Evolutionary conservation across 2,888 invertebrate genomes (phyloP).

Genomic region (Tinea semifulvella): DNA sequence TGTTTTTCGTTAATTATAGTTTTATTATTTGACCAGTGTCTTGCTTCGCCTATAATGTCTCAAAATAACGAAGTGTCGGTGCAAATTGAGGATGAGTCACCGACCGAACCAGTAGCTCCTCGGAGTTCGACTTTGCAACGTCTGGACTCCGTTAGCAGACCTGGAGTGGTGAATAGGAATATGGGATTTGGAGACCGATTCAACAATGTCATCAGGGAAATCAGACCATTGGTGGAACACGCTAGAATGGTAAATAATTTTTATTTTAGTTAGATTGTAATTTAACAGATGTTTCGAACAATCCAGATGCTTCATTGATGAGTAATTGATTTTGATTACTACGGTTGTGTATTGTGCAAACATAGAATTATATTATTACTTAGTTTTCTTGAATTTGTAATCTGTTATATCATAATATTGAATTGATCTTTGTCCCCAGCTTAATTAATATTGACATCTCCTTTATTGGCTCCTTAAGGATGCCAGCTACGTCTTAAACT

Average conservation of each 20-base stretch:
- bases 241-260: slow-evolving; percentile 56
- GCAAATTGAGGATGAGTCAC: slow-evolving; percentile 47
- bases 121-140: slow-evolving; percentile 33
- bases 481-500: too few relatives aligned
- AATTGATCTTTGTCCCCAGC: too few relatives aligned
- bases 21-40: neutral
- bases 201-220: slow-evolving; percentile 66
- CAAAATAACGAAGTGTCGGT: slow-evolving; percentile 51
- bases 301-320: too few relatives aligned
- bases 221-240: slow-evolving; percentile 72
- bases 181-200: slow-evolving; percentile 49
- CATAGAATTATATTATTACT: too few relatives aligned
- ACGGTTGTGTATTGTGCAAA: too few relatives aligned
- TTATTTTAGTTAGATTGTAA: too few relatives aligned
- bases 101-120: slow-evolving; percentile 36
- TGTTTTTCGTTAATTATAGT: neutral
- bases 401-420: too few relatives aligned
- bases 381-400: too few relatives aligned
- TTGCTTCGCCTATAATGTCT: slow-evolving; percentile 33
- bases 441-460: too few relatives aligned
- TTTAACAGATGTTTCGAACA: too few relatives aligned
- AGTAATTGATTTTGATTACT: too few relatives aligned
- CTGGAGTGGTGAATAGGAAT: slow-evolving; percentile 35
- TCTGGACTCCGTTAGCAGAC: slow-evolving; percentile 42
- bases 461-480: too few relatives aligned